phyloP scores from a whole-genome alignment of 2,888 invertebrate species.

The Oligia fasciuncula region DNA sequence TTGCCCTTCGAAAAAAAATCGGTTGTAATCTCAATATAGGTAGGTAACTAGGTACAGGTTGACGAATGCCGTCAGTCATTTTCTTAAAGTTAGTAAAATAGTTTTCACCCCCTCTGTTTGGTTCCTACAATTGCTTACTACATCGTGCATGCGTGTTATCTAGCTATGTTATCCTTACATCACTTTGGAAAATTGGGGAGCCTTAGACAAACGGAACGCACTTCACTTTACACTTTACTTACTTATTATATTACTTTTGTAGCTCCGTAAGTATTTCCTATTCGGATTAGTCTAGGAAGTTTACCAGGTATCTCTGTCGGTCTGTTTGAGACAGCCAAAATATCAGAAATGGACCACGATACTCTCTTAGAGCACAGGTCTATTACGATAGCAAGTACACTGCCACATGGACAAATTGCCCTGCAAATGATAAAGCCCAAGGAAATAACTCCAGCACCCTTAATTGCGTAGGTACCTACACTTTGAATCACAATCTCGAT shows the following conservation, averaged over 20 bases:
- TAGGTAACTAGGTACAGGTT: background rate
- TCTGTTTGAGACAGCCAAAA: background rate
- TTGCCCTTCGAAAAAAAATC: background rate
- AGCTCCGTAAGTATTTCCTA: too few relatives aligned
- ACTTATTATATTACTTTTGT: background rate
- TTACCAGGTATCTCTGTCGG: background rate
- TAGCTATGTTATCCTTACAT: conserved; percentile 45
- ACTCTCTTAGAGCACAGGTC: background rate
- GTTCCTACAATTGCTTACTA: background rate
- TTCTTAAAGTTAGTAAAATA: background rate
- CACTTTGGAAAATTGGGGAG: conserved; percentile 3
- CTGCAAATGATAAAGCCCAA: background rate
- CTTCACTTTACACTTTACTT: background rate
- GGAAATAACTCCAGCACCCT: background rate
- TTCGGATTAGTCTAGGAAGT: background rate
- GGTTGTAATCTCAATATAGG: background rate
- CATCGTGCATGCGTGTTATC: background rate
- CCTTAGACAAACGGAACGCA: conserved; percentile 16
- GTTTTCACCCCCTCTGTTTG: background rate
- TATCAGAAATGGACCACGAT: background rate
- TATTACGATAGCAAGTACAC: too few relatives aligned
- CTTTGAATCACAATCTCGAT: too few relatives aligned
- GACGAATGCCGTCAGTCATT: background rate
- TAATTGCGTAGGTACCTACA: too few relatives aligned
- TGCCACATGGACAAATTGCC: background rate